Evolutionary conservation across 2,113 vertebrate species (phyloP), one percentile per base, ranked within the genome.

Genomic region (Glaucidium brasilianum): DNA sequence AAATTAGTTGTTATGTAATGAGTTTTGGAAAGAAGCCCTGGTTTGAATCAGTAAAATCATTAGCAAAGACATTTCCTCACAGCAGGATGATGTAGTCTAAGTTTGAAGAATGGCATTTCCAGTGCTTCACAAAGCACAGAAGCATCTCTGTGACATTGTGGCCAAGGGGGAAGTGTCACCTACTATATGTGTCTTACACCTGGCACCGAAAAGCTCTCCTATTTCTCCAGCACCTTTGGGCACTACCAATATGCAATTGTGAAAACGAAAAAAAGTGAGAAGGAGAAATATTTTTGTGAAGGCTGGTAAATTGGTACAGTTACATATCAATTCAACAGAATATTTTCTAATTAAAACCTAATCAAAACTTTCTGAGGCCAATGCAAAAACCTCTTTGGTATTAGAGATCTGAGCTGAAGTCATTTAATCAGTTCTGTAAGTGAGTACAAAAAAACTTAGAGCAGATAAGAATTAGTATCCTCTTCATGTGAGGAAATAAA

Each of bases 241-340:
- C 5, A 9, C 18, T 34, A 26, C 9, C 6, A 17, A 0, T 9
- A 5, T 3, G 3, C 13, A 19, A 15, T 2, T 67, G 53, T 20
- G 41, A 26, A 91, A 78, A 71, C 25, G 12, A 71, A 29, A 62
- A 29, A 26, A 71, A 30, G 12, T 30, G 32, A 68, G 71, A 69
- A 75, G 18, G 56, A 75, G 21, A 14, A 15, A 5, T 15, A 15
- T n/a, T 45, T 73, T 11, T 66, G 60, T 68, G 49, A 35, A 50
- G 50, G 11, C 5, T 79, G 25, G 3, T 29, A 2, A 34, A 11
- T 23, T 41, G 26, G 35, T 37, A 3, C 15, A 43, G 10, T 49
- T 37, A 12, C 12, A 6, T 29, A 45, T 49, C 11, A n/a, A n/a
- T 53, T 62, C n/a, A 55, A 13, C 5, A 50, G 7, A 59, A 26